Base-by-base conservation (phyloP, 1,140 invertebrate genomes). In the Trachymyrmex septentrionalis region DNA sequence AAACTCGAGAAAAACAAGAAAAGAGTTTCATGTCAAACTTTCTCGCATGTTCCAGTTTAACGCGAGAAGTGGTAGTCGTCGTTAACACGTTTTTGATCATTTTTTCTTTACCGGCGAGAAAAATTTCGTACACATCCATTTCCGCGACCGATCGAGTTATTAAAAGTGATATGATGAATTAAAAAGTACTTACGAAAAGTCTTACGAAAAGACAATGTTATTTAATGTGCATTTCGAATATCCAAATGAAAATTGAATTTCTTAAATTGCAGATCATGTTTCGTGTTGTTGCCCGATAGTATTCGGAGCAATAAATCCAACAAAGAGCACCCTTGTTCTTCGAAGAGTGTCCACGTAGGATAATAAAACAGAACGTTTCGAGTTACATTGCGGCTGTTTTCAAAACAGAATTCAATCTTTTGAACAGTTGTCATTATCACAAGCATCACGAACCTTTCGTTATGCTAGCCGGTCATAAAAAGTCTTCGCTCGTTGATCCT, bases 381-480 rank as follows among this genome's bases (percentile, higher is more conserved):
- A 88, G 85, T 93, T 94, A 92, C 93, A 92, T 86, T 82, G 87
- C 71, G 84, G 77, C 64, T 90, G 91, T 94, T 93, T 94, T 90
- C 89, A 93, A 93, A 94, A 94, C 90, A 93, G 86, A 92, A 93
- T 92, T 92, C 87, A 90, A 90, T 91, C 87, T 91, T 93, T 92
- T 61, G 44, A 90, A 86, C 90, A 89, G 76, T 86, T 88, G 82
- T 85, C 88, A 92, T 92, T 92, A 93, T 93, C 92, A 91, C 89
- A 69, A 75, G 55, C 50, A 85, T 82, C 61, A 34, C 24, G 50
- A 63, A 27, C 44, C 55, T 75, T 63, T 84, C 67, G 34, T 82
- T 73, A 63, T 53, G 55, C 7, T 34, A 66, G 59, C 30, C 38
- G 19, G 55, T 82, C 88, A 71, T 88, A 90, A 87, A 86, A 87